Evolutionary conservation across 2,888 invertebrate species (phyloP), one percentile per base, ranked within the genome.

Genomic region (Resseliella maxima): DNA sequence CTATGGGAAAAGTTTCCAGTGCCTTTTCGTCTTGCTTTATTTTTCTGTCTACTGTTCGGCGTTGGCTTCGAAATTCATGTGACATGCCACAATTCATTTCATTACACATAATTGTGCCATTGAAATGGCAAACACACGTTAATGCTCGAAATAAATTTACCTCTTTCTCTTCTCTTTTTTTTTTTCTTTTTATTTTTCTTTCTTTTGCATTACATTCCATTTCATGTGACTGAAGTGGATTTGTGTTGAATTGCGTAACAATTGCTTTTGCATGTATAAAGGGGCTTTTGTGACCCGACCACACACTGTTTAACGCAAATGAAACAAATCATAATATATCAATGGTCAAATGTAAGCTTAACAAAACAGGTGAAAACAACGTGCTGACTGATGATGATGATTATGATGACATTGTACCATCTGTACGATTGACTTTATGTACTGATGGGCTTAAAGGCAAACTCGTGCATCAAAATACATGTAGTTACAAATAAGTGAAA

Each of bases 11-110:
- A 72, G 35, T 35, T 31, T 72, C 15, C 18, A 10, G 8, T 31
- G 35, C 72, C 31, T 31, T 0, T 72, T 1, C 6, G 15, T 72
- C n/a, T 31, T 18, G 8, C 31, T 59, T 59, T 59, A 12, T 59
- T 59, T 24, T 24, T 59, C 59, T 24, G 59, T 24, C 59, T 24
- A 59, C 24, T 15, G 8, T 15, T 41, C 12, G 41, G 24, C 24
- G 24, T 59, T n/a, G n/a, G n/a, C n/a, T n/a, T n/a, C n/a, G 72
- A 15, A 31, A 72, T 72, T 72, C 35, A 15, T 31, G 72, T 72
- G 72, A 72, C 72, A 72, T 72, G 72, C 72, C 31, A 72, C 72
- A 31, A 72, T 72, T 72, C 72, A 72, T 72, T 72, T 72, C 72
- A 72, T 72, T 72, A 72, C 10, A 72, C 15, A 72, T 72, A 72